These are phyloP conservation scores for Spea multiplicata DNA, from an alignment of 2,113 vertebrate genomes.

Conservation along the genomic window DNA sequence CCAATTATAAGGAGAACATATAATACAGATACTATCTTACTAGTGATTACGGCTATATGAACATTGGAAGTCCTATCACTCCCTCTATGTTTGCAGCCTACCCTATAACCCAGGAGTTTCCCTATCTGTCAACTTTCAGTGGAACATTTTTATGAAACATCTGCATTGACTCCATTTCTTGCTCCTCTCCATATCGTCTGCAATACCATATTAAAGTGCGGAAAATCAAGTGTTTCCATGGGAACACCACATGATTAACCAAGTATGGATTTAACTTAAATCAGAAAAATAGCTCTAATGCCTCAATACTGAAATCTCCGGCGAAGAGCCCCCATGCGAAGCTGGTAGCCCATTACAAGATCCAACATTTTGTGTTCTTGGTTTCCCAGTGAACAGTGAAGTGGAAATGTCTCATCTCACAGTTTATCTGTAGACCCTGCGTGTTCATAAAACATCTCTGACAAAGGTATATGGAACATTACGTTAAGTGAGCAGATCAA, in stretches of 20 bases:
- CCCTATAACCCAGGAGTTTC: too few relatives aligned
- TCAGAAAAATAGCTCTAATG: not conserved
- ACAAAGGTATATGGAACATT: too few relatives aligned
- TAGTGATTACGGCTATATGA: too few relatives aligned
- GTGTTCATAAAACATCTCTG: too few relatives aligned
- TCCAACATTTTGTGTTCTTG: not conserved
- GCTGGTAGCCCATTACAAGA: not conserved
- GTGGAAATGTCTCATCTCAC: not conserved
- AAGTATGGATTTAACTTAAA: not conserved
- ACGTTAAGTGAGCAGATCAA: too few relatives aligned
- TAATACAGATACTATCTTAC: too few relatives aligned
- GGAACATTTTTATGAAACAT: not conserved
- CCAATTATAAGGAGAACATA: too few relatives aligned
- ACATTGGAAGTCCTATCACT: too few relatives aligned
- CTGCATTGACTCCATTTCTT: not conserved
- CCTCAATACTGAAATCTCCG: not conserved
- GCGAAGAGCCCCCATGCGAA: not conserved
- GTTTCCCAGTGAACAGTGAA: not conserved
- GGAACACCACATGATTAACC: constrained; percentile 6
- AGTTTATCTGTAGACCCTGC: too few relatives aligned
- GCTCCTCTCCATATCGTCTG: not conserved
- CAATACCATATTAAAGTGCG: constrained; percentile 14
- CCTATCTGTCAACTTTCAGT: not conserved
- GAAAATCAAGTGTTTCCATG: constrained; percentile 11
- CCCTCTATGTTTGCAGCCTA: too few relatives aligned